These are phyloP conservation scores for Dicyrtomina minuta DNA, from an alignment of 2,888 invertebrate species.

Conservation along the genomic window DNA sequence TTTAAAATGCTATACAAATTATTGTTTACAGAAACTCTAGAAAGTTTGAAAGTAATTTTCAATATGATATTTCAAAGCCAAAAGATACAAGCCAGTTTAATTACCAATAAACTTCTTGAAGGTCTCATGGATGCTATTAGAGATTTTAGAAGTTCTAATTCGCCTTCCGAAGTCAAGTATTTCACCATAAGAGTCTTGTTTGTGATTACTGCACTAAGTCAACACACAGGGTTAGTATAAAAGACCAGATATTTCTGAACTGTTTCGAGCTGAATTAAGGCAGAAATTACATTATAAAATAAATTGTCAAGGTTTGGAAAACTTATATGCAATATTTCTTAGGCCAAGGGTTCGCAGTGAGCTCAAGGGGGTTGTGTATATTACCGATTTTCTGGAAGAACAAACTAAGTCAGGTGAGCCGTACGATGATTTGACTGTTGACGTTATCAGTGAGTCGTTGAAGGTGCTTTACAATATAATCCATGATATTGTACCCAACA, in stretches of 20 bases:
- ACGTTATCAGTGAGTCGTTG: slow-evolving; percentile 70
- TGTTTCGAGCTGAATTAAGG: no score
- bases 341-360: slow-evolving; percentile 68
- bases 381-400: slow-evolving; percentile 69
- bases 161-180: slow-evolving; percentile 72
- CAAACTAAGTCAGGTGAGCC: slow-evolving; percentile 60
- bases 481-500: slow-evolving; percentile 38
- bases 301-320: no score
- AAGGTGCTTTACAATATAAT: slow-evolving; percentile 75
- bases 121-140: slow-evolving; percentile 72
- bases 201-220: slow-evolving; percentile 79
- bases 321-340: slow-evolving; percentile 8
- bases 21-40: slow-evolving; percentile 59
- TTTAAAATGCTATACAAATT: background rate
- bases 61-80: slow-evolving; percentile 80
- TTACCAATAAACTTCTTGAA: slow-evolving; percentile 59
- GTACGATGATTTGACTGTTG: slow-evolving; percentile 63
- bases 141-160: slow-evolving; percentile 64
- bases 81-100: slow-evolving; percentile 56
- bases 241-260: no score
- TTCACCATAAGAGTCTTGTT: slow-evolving; percentile 88
- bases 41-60: slow-evolving; percentile 83
- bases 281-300: no score
- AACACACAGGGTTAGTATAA: slow-evolving; percentile 61
- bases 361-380: slow-evolving; percentile 68